Conservation (phyloP, 1,140 invertebrate species). For the Bombyx mori region DNA sequence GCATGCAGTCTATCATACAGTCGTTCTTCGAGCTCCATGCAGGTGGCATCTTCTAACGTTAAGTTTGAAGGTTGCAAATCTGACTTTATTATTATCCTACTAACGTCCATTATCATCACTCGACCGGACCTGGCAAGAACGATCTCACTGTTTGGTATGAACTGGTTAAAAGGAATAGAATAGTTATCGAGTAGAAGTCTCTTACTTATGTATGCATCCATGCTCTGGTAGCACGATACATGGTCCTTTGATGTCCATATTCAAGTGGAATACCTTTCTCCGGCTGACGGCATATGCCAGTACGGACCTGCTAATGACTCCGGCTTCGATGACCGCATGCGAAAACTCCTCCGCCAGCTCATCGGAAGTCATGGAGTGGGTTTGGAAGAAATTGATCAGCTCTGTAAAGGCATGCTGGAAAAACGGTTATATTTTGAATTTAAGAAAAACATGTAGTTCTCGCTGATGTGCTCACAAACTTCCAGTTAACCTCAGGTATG, state of each 20-base stretch:
- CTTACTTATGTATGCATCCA: conserved; percentile 82
- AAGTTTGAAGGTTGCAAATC: conserved; percentile 81
- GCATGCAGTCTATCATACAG: conserved; percentile 85
- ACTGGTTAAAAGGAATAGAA: no score
- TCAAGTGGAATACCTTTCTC: conserved; percentile 79
- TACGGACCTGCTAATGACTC: conserved; percentile 45
- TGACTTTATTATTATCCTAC: conserved; percentile 79
- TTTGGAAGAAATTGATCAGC: conserved; percentile 82
- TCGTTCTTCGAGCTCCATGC: conserved; percentile 86
- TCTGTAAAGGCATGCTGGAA: conserved; percentile 81
- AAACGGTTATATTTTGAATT: conserved; percentile 3
- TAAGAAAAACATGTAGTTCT: background rate
- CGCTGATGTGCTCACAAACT: no score
- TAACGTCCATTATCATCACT: conserved; percentile 82
- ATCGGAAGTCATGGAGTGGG: conserved; percentile 53
- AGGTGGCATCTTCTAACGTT: conserved; percentile 82
- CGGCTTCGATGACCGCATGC: conserved; percentile 29
- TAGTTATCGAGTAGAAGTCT: no score
- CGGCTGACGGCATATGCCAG: conserved; percentile 73
- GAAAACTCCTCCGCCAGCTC: conserved; percentile 43
- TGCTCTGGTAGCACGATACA: conserved; percentile 85
- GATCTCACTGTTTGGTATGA: background rate
- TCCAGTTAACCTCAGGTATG: no score
- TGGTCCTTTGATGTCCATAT: conserved; percentile 83
- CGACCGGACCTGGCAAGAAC: conserved; percentile 74